Base-by-base conservation (phyloP, 2,113 vertebrate genomes). In the Cyrtonyx montezumae region DNA sequence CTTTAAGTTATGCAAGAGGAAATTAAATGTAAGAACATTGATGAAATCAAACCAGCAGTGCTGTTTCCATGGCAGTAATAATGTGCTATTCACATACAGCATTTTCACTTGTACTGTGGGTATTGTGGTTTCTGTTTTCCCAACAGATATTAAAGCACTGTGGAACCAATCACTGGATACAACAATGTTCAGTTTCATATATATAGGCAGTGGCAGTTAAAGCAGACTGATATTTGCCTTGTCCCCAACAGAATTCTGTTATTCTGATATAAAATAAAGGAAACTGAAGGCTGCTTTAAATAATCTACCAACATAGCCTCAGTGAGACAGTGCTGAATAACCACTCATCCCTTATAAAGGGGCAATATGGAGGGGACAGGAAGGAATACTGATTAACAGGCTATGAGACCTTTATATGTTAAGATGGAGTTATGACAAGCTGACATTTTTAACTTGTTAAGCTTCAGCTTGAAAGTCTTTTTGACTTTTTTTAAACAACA, bases 61-160 rank as follows among this genome's bases (percentile, higher is more conserved):
- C 42, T 70, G 53, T 95, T 94, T 76, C 90, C 79, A 93, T 66
- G 56, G 81, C 75, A 93, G 68, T 76, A 30, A 56, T 30, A 32
- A 55, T 32, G 53, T 73, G 62, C 55, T 77, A 45, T 23, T 94
- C 49, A 82, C 45, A 59, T 40, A 40, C 11, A 40, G 40, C 40
- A 40, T 40, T 40, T 40, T 40, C 40, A 40, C 40, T 40, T 40
- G 12, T 13, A 40, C 12, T 40, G 40, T 40, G 40, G 40, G 12
- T 13, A 40, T 40, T 40, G 40, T 40, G 40, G 40, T 40, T 40
- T 40, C 40, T 40, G 40, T 40, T 40, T 87, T 48, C 36, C 53
- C 53, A 48, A 40, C 30, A 79, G 77, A 84, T 48, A 84, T 70
- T 71, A 56, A 84, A 76, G 43, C 20, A 67, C 19, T 23, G 11